Base-by-base conservation (phyloP, 2,797 vertebrate species). In the Cyprinodon diabolis region DNA sequence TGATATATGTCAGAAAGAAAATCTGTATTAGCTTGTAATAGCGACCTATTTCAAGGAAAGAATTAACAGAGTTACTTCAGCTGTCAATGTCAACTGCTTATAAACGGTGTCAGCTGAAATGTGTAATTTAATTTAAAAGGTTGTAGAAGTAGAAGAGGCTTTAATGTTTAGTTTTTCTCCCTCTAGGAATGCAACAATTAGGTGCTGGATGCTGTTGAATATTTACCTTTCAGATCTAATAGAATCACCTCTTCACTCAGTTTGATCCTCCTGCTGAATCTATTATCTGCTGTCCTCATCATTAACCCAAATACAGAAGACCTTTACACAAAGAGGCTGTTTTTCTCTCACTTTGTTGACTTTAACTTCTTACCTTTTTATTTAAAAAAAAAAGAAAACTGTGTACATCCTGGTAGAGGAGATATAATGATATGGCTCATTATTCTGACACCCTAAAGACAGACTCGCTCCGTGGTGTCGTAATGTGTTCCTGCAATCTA, bases 401-500 rank as follows among this genome's bases (percentile, higher is more conserved):
- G 76, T 74, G 30, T 3, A 69, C 37, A 35, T 76, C 66, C 19
- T 12, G 65, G 56, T 15, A 51, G 30, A 52, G 30, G 54, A 72
- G 58, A 77, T 65, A 52, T 56, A 49, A 57, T 7, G 8, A 68
- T 21, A 63, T n/a, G 68, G 37, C 84, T 86, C 68, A 87, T 81
- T 87, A 77, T 76, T 72, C 76, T 25, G 71, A 74, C 70, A 56
- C 55, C 58, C 60, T n/a, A 8, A 72, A 56, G 79, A 75, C 68
- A 51, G 68, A 71, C 55, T 65, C 47, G 51, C 71, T 71, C 49
- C 71, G 65, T 67, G 65, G 66, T 45, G 19, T 37, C 37, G 66
- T 60, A 71, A 78, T 80, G 81, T 72, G 77, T 79, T 48, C 75
- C 56, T 19, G 62, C n/a, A 45, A 78, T 58, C 69, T 69, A 78